Base-by-base conservation (phyloP, 1,140 invertebrate genomes). In the Penaeus vannamei region DNA sequence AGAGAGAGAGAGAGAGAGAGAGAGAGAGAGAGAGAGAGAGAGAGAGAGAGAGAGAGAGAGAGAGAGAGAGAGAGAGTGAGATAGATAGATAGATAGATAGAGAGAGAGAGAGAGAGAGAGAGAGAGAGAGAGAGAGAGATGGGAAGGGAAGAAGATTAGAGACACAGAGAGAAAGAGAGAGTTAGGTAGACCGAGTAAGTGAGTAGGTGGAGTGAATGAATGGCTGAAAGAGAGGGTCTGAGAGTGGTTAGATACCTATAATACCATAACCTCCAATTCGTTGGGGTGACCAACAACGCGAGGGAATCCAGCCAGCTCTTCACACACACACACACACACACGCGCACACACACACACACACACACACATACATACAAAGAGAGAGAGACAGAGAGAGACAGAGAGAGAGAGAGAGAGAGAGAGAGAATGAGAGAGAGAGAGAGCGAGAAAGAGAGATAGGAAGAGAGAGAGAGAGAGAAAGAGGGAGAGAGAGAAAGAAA, bases 21-120 rank as follows among this genome's bases (percentile, higher is more conserved):
- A 76, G 42, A 32, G 29, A 76, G 17, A 26, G n/a, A 26, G 72
- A 26, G 17, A 19, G n/a, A 26, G 72, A 26, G 72, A 76, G 72
- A 76, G 72, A 76, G 72, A 76, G 72, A 76, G 72, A 76, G 42
- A 36, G n/a, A n/a, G n/a, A n/a, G n/a, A n/a, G n/a, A n/a, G n/a
- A n/a, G 36, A n/a, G n/a, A n/a, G n/a, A n/a, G n/a, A n/a, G n/a
- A n/a, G n/a, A n/a, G n/a, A n/a, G n/a, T 17, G n/a, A n/a, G n/a
- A n/a, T 19, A n/a, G n/a, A n/a, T 19, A n/a, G 42, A 36, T 32
- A 36, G 19, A 36, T 12, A 36, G 42, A 76, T 19, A 14, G 42
- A 76, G 19, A 32, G 42, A 76, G 17, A 76, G n/a, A 76, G n/a
- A 20, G n/a, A 2, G n/a, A 10, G 62, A n/a, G 62, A 32, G 22